Conservation (phyloP, 2,113 vertebrate genomes). For the Arizona elegans region DNA sequence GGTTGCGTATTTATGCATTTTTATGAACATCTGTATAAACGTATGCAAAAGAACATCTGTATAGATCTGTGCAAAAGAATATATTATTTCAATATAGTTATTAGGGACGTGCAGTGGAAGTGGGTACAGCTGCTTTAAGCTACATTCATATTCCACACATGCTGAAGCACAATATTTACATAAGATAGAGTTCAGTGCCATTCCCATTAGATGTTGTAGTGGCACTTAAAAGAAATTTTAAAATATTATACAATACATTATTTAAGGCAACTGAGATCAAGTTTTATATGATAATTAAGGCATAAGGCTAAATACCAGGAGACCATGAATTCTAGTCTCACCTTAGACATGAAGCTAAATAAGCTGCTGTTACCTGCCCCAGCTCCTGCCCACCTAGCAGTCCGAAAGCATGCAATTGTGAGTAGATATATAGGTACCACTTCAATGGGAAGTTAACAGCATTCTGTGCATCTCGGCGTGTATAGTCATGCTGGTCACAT, state of each 20-base stretch:
- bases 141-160: not conserved
- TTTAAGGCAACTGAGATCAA: too few species aligned
- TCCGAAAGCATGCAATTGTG: too few species aligned
- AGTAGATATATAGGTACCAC: too few species aligned
- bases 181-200: not conserved
- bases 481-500: too few species aligned
- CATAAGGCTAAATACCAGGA: too few species aligned
- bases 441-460: too few species aligned
- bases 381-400: too few species aligned
- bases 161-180: not conserved
- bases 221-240: not conserved
- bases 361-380: too few species aligned
- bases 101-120: not conserved
- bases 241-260: not conserved
- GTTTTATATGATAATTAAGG: too few species aligned
- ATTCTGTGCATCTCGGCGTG: too few species aligned
- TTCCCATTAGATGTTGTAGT: not conserved
- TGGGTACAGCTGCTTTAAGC: not conserved
- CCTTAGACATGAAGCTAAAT: too few species aligned
- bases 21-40: not conserved
- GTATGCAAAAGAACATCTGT: not conserved
- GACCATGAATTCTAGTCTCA: too few species aligned
- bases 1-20: not conserved
- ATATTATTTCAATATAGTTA: not conserved
- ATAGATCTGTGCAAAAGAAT: not conserved